Conservation (phyloP, 2,888 invertebrate genomes). For the Diarsia brunnea region DNA sequence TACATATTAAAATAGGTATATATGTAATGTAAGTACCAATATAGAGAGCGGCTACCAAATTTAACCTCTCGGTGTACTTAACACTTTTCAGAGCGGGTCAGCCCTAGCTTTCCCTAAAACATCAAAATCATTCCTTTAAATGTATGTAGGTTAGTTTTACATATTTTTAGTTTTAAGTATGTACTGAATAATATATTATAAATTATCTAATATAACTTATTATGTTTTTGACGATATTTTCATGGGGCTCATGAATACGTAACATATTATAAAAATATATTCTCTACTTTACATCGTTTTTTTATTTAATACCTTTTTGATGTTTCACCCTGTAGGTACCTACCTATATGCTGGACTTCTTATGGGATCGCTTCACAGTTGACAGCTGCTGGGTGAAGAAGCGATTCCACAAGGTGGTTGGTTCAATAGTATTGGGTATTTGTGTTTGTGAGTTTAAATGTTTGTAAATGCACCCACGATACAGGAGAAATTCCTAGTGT, state of each 20-base stretch:
- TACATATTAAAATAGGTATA: too few relatives aligned
- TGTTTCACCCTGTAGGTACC: too few relatives aligned
- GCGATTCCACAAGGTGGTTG: too few relatives aligned
- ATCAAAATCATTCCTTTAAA: neutral
- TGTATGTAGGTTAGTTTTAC: neutral
- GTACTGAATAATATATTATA: constrained; percentile 4
- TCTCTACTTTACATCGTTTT: neutral
- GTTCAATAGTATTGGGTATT: too few relatives aligned
- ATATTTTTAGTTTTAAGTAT: constrained; percentile 21
- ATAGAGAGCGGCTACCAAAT: neutral
- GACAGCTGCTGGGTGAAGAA: too few relatives aligned
- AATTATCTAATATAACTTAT: neutral
- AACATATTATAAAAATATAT: constrained; percentile 24
- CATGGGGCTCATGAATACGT: constrained; percentile 25
- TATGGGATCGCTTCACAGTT: too few relatives aligned
- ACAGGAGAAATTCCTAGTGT: too few relatives aligned
- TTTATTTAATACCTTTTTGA: neutral
- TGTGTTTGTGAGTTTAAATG: too few relatives aligned
- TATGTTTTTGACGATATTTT: constrained; percentile 13
- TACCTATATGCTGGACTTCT: too few relatives aligned
- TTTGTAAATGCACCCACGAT: too few relatives aligned
- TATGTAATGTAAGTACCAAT: too few relatives aligned
- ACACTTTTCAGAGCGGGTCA: neutral
- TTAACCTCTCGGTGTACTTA: neutral
- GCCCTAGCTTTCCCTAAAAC: neutral